Evolutionary conservation across 2,797 vertebrate species (phyloP).

Genomic region (Leptodactylus fallax): DNA sequence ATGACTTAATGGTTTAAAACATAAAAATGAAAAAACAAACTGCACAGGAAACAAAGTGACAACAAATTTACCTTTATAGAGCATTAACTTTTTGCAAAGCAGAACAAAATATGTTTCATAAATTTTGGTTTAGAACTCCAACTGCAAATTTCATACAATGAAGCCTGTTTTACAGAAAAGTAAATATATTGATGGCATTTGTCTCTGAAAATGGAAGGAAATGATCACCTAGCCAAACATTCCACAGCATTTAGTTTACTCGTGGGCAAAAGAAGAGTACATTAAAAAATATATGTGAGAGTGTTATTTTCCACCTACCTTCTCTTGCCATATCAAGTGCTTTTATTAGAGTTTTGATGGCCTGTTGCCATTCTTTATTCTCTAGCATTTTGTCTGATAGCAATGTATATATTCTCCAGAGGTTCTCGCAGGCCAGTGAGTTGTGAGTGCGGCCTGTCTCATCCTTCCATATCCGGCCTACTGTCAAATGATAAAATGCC

Average conservation of each 20-base stretch:
- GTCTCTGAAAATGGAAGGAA: constrained; percentile 71
- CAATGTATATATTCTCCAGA: constrained; percentile 78
- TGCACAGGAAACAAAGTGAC: not conserved
- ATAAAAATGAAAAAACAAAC: not conserved
- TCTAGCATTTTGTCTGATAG: constrained; percentile 78
- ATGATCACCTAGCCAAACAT: constrained; percentile 71
- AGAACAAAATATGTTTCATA: not conserved
- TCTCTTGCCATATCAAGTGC: constrained; percentile 78
- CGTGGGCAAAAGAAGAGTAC: constrained; percentile 67
- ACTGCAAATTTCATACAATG: not conserved
- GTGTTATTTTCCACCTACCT: constrained; percentile 75
- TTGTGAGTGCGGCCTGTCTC: constrained; percentile 70
- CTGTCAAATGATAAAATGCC: constrained; percentile 78
- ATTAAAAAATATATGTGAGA: constrained; percentile 68
- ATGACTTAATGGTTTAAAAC: not conserved
- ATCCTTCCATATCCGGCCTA: constrained; percentile 74
- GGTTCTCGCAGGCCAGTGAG: constrained; percentile 73
- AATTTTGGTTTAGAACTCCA: not conserved
- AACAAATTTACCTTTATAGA: not conserved
- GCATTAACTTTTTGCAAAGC: not conserved
- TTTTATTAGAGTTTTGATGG: constrained; percentile 80
- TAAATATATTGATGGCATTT: constrained; percentile 70
- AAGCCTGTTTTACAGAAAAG: constrained; percentile 66
- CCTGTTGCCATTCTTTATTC: constrained; percentile 76
- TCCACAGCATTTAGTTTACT: constrained; percentile 67